phyloP scores from a whole-genome alignment of 2,113 vertebrate species.

The Corythaeola cristata region DNA sequence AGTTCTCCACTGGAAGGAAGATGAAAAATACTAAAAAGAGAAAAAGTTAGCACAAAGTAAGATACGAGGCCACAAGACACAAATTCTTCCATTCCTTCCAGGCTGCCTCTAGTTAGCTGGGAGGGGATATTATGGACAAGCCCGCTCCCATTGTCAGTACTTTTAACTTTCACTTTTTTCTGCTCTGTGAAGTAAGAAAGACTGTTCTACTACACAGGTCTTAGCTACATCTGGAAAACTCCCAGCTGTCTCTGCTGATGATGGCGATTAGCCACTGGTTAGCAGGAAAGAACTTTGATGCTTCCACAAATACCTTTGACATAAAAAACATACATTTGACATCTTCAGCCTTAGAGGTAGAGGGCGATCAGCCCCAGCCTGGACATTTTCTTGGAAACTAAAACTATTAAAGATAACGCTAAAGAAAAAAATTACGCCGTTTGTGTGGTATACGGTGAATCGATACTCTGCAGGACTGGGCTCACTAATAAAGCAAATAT shows the following conservation, averaged over 20 bases:
- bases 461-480: neutral
- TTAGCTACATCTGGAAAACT: neutral
- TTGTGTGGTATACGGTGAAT: neutral
- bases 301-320: neutral
- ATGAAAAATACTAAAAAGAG: slow-evolving; percentile 6
- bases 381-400: neutral
- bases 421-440: neutral
- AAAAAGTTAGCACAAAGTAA: neutral
- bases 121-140: neutral
- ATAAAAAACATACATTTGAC: neutral
- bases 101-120: neutral
- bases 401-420: neutral
- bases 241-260: neutral
- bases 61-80: neutral
- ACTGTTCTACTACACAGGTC: neutral
- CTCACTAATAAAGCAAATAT: neutral
- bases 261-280: neutral
- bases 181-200: neutral
- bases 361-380: neutral
- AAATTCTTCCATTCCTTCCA: neutral
- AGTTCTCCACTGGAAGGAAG: neutral
- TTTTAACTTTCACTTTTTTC: neutral
- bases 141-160: neutral
- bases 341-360: neutral
- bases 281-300: neutral